These are phyloP conservation scores for Theretra japonica DNA, from an alignment of 2,888 invertebrate species.

Conservation along the genomic window DNA sequence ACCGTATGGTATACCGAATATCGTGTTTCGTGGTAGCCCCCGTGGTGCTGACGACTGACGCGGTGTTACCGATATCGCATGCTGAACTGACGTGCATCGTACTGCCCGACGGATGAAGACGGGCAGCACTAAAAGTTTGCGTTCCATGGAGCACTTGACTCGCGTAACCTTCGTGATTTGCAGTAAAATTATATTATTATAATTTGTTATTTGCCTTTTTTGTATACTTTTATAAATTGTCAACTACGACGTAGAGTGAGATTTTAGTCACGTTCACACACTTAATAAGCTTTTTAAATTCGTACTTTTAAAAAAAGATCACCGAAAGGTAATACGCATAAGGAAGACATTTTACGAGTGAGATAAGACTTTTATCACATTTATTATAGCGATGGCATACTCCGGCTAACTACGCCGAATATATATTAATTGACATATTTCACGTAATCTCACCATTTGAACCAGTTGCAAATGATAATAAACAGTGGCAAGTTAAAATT, in stretches of 20 bases:
- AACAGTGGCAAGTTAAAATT: background rate
- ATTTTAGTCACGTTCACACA: too few species aligned
- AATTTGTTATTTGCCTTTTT: background rate
- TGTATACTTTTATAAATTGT: background rate
- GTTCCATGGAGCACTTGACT: conserved; percentile 1
- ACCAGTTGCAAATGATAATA: conserved; percentile 6
- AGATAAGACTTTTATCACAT: background rate
- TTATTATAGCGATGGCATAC: background rate
- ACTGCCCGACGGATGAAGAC: conserved; percentile 39
- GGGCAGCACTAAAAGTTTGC: conserved; percentile 26
- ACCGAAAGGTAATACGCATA: too few species aligned
- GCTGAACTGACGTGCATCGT: conserved; percentile 47
- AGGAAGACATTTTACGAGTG: background rate
- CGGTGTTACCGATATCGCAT: conserved; percentile 31
- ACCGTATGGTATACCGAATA: too few species aligned
- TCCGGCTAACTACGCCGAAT: background rate
- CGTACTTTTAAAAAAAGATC: too few species aligned
- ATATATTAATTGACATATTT: conserved; percentile 1
- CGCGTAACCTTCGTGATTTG: conserved; percentile 8
- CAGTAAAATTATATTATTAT: conserved; percentile 14
- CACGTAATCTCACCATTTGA: background rate
- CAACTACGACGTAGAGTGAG: too few species aligned
- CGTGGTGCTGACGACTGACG: too few species aligned
- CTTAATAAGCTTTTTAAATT: too few species aligned
- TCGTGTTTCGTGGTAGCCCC: too few species aligned